A percentile compares a stretch with the other conserved stretches of the same genome.
Conservation (phyloP, 2,797 vertebrate genomes). For the Falco cherrug region DNA sequence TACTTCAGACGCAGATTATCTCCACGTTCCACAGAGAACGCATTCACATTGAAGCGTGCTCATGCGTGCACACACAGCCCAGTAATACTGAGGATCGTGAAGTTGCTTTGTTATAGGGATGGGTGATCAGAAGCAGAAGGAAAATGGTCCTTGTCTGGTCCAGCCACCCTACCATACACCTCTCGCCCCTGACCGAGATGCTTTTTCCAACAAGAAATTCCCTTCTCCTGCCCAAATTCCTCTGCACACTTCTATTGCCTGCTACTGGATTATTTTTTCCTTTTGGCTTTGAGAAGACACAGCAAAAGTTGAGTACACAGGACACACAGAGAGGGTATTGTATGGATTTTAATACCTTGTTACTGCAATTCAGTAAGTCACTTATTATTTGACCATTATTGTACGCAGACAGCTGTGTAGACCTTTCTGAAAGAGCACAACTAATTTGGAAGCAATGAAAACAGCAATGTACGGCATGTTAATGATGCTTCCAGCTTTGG, state of each 20-base stretch:
- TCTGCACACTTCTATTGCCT: not conserved
- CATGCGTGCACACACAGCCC: not conserved
- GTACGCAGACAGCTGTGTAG: not conserved
- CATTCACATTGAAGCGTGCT: not conserved
- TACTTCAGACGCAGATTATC: not conserved
- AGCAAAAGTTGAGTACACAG: not conserved
- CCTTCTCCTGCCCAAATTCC: not conserved
- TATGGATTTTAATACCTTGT: not conserved
- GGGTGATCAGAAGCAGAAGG: not conserved
- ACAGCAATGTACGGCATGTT: not conserved
- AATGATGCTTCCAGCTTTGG: not conserved
- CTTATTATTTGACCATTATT: not conserved
- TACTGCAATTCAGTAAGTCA: not conserved
- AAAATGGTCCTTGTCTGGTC: not conserved
- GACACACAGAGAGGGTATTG: not conserved
- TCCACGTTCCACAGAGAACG: not conserved
- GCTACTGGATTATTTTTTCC: not conserved
- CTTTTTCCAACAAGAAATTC: not conserved
- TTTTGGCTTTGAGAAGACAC: not conserved
- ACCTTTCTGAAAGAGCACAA: not conserved
- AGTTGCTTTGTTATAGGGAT: not conserved
- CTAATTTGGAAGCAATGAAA: not conserved
- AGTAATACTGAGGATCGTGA: fast-evolving
- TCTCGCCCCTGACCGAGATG: not conserved
- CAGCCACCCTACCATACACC: not conserved